These are phyloP conservation scores for Brachyptera putata DNA, from an alignment of 2,888 invertebrate genomes.

Conservation along the genomic window DNA sequence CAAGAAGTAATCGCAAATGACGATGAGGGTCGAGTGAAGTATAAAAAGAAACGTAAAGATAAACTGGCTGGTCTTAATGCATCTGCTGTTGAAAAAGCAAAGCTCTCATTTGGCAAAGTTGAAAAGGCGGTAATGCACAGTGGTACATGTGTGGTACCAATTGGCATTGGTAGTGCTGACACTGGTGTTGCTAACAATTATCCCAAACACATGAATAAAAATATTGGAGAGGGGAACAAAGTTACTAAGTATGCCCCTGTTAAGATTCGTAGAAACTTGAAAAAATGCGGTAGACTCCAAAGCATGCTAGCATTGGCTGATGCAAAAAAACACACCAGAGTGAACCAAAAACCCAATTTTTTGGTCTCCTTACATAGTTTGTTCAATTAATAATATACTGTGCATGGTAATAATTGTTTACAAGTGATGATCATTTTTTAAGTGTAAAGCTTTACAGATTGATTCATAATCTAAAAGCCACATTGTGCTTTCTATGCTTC, in stretches of 20 bases:
- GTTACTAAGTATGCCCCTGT: neutral
- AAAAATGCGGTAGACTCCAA: slow-evolving; percentile 13
- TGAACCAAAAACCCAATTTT: slow-evolving; percentile 2
- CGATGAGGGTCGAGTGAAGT: slow-evolving; percentile 18
- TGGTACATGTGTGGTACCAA: no score
- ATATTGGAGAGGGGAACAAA: neutral
- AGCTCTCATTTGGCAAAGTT: neutral
- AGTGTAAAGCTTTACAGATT: no score
- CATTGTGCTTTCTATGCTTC: no score
- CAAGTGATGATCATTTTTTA: no score
- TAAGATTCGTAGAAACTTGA: neutral
- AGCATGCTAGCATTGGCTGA: neutral
- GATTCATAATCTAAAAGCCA: no score
- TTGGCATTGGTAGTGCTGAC: no score
- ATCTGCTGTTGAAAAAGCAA: neutral
- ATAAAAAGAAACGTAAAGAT: slow-evolving; percentile 27
- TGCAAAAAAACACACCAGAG: slow-evolving; percentile 12
- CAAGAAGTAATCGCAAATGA: neutral
- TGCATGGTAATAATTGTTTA: no score
- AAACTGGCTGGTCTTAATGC: slow-evolving; percentile 12
- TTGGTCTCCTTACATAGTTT: neutral
- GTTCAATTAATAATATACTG: neutral
- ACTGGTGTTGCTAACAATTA: no score
- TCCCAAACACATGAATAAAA: no score
- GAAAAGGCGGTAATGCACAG: no score